Evolutionary conservation across 1,140 invertebrate genomes (phyloP).

Genomic region (Periplaneta americana): DNA sequence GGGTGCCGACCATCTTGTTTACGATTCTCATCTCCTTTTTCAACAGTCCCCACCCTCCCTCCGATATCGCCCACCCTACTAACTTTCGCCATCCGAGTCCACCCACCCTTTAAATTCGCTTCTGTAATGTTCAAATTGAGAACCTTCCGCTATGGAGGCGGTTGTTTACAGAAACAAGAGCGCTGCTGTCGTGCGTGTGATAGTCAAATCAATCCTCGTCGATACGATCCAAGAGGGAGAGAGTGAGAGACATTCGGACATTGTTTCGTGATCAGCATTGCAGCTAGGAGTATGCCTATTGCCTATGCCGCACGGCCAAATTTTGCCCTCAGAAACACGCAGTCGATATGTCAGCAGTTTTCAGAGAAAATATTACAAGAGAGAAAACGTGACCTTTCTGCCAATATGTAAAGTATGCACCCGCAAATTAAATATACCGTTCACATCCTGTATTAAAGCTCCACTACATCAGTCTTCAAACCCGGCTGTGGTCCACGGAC

Average conservation of each 20-base stretch:
- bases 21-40: slow-evolving; percentile 3
- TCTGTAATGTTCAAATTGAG: slow-evolving; percentile 5
- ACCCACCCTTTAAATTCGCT: not conserved
- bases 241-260: not conserved
- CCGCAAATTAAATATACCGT: too few species aligned
- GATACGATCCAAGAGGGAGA: not conserved
- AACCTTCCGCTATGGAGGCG: not conserved
- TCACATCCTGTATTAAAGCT: too few species aligned
- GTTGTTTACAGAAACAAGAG: slow-evolving; percentile 3
- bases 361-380: not conserved
- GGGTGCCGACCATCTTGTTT: slow-evolving; percentile 16
- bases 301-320: not conserved
- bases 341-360: not conserved
- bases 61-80: not conserved
- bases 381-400: not conserved
- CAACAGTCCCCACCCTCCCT: not conserved
- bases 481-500: too few species aligned
- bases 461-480: too few species aligned
- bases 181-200: not conserved
- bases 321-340: not conserved
- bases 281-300: not conserved
- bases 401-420: not conserved
- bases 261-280: not conserved
- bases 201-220: not conserved
- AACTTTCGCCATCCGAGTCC: not conserved